These are phyloP conservation scores for Cryptus viduatorius DNA, from an alignment of 2,888 invertebrate genomes.

Conservation along the genomic window DNA sequence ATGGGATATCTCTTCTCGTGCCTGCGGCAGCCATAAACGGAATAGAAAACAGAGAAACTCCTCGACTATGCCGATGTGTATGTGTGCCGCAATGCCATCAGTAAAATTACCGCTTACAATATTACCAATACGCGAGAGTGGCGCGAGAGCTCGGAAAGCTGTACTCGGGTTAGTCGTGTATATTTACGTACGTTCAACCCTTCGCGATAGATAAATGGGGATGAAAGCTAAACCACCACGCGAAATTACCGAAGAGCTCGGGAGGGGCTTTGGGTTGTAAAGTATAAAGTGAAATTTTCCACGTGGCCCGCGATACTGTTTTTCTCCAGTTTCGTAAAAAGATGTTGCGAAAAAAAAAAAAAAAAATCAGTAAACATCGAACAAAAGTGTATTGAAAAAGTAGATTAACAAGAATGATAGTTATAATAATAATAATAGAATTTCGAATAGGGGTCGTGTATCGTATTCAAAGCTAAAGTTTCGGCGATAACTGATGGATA, in stretches of 20 bases:
- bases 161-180: background rate
- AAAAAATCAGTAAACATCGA: background rate
- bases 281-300: slow-evolving; percentile 67
- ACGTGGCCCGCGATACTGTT: slow-evolving; percentile 49
- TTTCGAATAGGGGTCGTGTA: slow-evolving; percentile 67
- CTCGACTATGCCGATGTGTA: slow-evolving; percentile 36
- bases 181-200: slow-evolving; percentile 20
- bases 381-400: background rate
- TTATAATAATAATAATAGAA: slow-evolving; percentile 16
- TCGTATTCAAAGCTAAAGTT: slow-evolving; percentile 73
- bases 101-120: slow-evolving; percentile 82
- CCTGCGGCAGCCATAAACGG: slow-evolving; percentile 66
- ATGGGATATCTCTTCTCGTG: slow-evolving; percentile 54
- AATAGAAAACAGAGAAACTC: slow-evolving; percentile 74
- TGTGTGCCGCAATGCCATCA: slow-evolving; percentile 78
- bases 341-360: background rate
- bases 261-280: slow-evolving; percentile 36
- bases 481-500: slow-evolving; percentile 77
- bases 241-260: slow-evolving; percentile 38
- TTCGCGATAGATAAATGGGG: slow-evolving; percentile 41
- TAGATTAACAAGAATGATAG: background rate
- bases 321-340: background rate
- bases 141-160: slow-evolving; percentile 57
- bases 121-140: slow-evolving; percentile 80
- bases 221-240: slow-evolving; percentile 53